Evolutionary conservation across 35 echinoderm and acorn worm genomes (phyloP).

Genomic region (Acanthaster planci): DNA sequence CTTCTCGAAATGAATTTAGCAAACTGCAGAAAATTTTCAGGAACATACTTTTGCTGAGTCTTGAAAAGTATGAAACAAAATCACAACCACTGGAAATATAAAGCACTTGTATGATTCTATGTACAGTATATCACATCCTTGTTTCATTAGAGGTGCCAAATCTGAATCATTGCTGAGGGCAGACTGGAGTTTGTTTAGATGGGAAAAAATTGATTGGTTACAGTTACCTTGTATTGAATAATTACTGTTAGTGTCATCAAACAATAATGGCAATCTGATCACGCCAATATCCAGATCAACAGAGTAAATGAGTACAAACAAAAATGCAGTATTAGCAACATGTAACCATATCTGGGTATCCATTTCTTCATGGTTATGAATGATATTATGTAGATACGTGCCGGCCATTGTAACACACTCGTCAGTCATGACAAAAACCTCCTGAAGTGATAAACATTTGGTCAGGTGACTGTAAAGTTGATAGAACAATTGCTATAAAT

Average conservation of each 20-base stretch:
- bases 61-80: slow-evolving; percentile 58
- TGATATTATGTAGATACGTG: neutral
- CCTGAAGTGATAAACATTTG: too few species aligned
- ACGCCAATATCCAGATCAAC: slow-evolving; percentile 49
- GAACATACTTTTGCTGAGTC: slow-evolving; percentile 42
- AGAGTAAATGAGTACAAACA: slow-evolving; percentile 41
- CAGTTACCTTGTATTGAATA: slow-evolving; percentile 39
- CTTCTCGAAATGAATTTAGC: slow-evolving; percentile 37
- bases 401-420: too few species aligned
- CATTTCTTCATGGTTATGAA: slow-evolving; percentile 49
- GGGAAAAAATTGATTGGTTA: neutral
- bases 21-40: slow-evolving; percentile 46
- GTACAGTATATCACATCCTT: slow-evolving; percentile 5
- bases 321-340: slow-evolving; percentile 33
- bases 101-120: slow-evolving; percentile 48
- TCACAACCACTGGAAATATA: slow-evolving; percentile 48
- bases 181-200: neutral
- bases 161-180: neutral
- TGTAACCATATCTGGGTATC: slow-evolving; percentile 62
- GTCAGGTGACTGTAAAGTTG: too few species aligned
- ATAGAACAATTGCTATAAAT: too few species aligned
- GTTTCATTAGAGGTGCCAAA: neutral
- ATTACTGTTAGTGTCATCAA: slow-evolving; percentile 31
- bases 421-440: too few species aligned
- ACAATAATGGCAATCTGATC: slow-evolving; percentile 39